Conservation (phyloP, 2,888 invertebrate genomes). For the Apodemia zela region DNA sequence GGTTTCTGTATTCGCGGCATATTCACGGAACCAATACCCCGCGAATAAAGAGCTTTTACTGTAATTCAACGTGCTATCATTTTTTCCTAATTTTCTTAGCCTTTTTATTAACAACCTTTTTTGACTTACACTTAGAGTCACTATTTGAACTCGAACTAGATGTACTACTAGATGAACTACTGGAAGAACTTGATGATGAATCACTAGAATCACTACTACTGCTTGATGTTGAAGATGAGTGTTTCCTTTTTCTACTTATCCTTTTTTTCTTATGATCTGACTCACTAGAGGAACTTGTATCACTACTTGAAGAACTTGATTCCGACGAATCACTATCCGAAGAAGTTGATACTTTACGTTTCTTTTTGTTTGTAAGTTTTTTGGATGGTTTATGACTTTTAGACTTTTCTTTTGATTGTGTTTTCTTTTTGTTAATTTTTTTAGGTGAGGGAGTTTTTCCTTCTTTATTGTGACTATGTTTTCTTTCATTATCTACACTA, state of each 20-base stretch:
- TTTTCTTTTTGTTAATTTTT: slow-evolving; percentile 32
- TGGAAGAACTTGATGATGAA: slow-evolving; percentile 49
- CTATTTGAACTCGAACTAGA: slow-evolving; percentile 59
- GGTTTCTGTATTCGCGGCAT: no score
- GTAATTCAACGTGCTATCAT: slow-evolving; percentile 8
- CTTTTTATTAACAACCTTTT: slow-evolving; percentile 40
- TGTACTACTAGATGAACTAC: slow-evolving; percentile 50
- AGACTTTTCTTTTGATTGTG: slow-evolving; percentile 29
- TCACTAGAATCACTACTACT: slow-evolving; percentile 45
- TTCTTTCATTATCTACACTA: slow-evolving; percentile 6
- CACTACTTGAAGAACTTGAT: slow-evolving; percentile 56
- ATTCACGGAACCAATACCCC: no score
- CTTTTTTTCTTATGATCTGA: slow-evolving; percentile 51
- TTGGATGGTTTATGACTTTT: slow-evolving; percentile 33
- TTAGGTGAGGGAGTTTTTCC: slow-evolving; percentile 36
- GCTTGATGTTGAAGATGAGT: slow-evolving; percentile 61
- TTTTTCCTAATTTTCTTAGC: slow-evolving; percentile 44
- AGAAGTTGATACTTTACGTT: slow-evolving; percentile 58
- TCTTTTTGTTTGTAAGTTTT: slow-evolving; percentile 33
- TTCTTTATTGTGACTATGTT: slow-evolving; percentile 17
- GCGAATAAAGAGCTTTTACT: no score
- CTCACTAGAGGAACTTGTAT: slow-evolving; percentile 61
- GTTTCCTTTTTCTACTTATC: slow-evolving; percentile 46
- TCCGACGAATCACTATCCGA: slow-evolving; percentile 58
- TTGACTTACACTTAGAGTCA: slow-evolving; percentile 47